Evolutionary conservation across 1,140 invertebrate species (phyloP).

Genomic region (Ips nitidus): DNA sequence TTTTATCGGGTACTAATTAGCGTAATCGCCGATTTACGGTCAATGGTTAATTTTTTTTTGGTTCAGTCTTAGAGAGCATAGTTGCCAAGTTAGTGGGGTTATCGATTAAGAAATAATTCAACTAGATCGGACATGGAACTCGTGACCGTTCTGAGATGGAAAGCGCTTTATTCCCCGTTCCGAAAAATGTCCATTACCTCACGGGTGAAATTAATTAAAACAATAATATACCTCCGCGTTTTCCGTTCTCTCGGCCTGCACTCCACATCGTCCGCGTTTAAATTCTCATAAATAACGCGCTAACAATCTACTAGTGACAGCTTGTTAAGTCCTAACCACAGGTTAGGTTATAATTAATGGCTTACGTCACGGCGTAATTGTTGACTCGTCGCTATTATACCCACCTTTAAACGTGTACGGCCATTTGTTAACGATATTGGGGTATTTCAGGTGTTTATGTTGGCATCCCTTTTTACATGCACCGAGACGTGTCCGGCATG

Average conservation of each 20-base stretch:
- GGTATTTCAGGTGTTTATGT: constrained; percentile 45
- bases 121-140: too few relatives aligned
- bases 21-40: too few relatives aligned
- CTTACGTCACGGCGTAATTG: constrained; percentile 54
- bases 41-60: too few relatives aligned
- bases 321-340: constrained; percentile 56
- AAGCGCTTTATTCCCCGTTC: neutral
- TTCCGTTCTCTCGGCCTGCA: constrained; percentile 23
- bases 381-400: constrained; percentile 53
- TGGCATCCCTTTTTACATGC: constrained; percentile 40
- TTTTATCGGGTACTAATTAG: too few relatives aligned
- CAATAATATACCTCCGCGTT: constrained; percentile 23
- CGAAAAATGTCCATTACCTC: constrained; percentile 15
- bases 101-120: too few relatives aligned
- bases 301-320: constrained; percentile 55
- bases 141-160: neutral
- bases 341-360: constrained; percentile 56
- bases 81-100: too few relatives aligned
- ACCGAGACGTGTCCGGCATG: constrained; percentile 19
- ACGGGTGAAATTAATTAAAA: constrained; percentile 32
- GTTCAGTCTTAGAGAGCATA: too few relatives aligned
- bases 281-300: constrained; percentile 55
- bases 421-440: constrained; percentile 49
- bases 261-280: constrained; percentile 50
- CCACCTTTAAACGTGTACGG: constrained; percentile 47